Evolutionary conservation across 2,113 vertebrate species (phyloP), one percentile per base, ranked within the genome.

Genomic region (Ophiodon elongatus): DNA sequence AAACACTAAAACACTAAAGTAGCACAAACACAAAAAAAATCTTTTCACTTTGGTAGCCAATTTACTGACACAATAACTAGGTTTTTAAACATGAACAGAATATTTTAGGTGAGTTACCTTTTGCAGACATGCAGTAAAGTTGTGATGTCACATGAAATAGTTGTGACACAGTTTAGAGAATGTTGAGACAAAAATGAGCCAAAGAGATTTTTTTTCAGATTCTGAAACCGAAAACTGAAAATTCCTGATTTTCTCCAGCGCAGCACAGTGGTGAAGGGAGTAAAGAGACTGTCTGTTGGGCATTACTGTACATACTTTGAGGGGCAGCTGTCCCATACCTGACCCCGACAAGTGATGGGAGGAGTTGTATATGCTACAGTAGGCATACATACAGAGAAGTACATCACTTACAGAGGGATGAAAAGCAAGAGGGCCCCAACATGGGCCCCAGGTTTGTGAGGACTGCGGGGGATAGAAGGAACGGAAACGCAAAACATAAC

Each of bases 351-450:
- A 33, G 21, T 19, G 10, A 62, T 54, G 57, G 47, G 43, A 27
- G 41, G 63, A 31, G 47, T 13, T 41, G 2, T 64, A 39, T 7
- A 25, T 73, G 25, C 29, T 35, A 68, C 41, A 80, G 8, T 33
- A 56, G 57, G 27, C 57, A 29, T 29, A 41, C 54, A 63, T 59
- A 54, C 41, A 73, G 35, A 57, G 35, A 80, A 35, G 37, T 31
- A 10, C 62, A 79, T 50, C 10, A 52, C 33, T 37, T 47, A 43
- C 6, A 56, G 23, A 73, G 43, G 47, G 14, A 78, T 81, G 64
- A 80, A 80, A 80, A 68, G 29, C 29, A 67, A 70, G 33, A 50
- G 60, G 47, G 47, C 29, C 81, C 47, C 69, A 50, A 33, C 1
- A 73, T 31, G 39, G 33, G 60, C 33, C 54, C 29, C 62, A 43